phyloP scores from a whole-genome alignment of 1,140 invertebrate species.

The Bombus superbus region DNA sequence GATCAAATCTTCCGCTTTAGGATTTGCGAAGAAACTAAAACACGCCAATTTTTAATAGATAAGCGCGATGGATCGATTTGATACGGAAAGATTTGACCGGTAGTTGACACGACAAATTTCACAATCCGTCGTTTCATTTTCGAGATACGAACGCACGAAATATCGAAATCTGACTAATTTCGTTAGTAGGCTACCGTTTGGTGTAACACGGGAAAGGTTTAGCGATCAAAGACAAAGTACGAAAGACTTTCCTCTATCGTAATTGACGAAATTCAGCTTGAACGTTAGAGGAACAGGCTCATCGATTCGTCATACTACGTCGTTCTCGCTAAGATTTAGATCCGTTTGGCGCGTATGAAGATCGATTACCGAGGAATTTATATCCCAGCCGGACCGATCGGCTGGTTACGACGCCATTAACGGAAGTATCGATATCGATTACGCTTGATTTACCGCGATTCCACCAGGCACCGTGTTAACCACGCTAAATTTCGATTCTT shows the following conservation, averaged over 20 bases:
- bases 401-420: slow-evolving; percentile 17
- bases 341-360: slow-evolving; percentile 16
- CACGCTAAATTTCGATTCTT: slow-evolving; percentile 13
- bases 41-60: neutral
- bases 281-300: neutral
- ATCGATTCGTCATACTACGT: neutral
- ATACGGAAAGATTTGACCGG: too few relatives aligned
- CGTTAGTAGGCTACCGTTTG: too few relatives aligned
- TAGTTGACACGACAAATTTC: neutral
- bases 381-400: slow-evolving; percentile 1
- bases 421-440: slow-evolving; percentile 36
- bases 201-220: neutral
- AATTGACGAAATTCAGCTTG: neutral
- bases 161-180: neutral
- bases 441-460: slow-evolving; percentile 25
- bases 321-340: slow-evolving; percentile 5
- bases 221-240: neutral
- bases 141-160: neutral
- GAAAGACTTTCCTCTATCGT: neutral
- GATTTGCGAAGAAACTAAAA: neutral
- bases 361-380: slow-evolving; percentile 38
- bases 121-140: neutral
- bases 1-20: neutral
- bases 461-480: neutral
- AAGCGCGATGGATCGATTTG: too few relatives aligned